Percentiles rank a stretch among this genome's conserved stretches.
phyloP scores from a whole-genome alignment of 1,140 invertebrate genomes.

The Heliconius nattereri region DNA sequence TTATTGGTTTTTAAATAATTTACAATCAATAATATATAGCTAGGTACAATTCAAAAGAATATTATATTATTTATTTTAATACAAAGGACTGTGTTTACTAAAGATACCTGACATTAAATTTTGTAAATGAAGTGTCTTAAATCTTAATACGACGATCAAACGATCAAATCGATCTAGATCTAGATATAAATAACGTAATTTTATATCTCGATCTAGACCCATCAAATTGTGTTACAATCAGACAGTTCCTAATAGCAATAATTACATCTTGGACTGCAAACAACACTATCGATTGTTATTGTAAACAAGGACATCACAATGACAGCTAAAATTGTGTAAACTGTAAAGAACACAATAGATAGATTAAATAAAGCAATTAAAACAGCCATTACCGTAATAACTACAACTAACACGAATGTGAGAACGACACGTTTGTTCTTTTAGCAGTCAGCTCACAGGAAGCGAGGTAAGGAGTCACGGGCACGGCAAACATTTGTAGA shows the following conservation, averaged over 20 bases:
- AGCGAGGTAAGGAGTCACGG: slow-evolving; percentile 30
- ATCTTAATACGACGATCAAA: no score
- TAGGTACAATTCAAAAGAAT: no score
- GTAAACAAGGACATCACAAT: not conserved
- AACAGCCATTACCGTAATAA: slow-evolving; percentile 67
- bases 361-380: slow-evolving; percentile 50
- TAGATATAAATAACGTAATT: no score
- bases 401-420: slow-evolving; percentile 63
- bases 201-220: no score
- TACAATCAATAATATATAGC: no score
- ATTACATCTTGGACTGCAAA: not conserved
- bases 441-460: slow-evolving; percentile 38
- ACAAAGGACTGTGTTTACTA: no score
- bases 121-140: no score
- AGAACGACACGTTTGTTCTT: slow-evolving; percentile 47
- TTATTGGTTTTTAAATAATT: no score
- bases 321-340: not conserved
- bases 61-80: no score
- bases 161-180: no score
- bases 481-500: slow-evolving; percentile 60
- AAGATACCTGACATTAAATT: no score
- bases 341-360: not conserved
- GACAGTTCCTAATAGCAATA: not conserved
- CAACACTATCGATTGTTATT: not conserved
- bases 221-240: not conserved